Conservation (phyloP, 2,113 vertebrate genomes). For the Poicephalus gulielmi region DNA sequence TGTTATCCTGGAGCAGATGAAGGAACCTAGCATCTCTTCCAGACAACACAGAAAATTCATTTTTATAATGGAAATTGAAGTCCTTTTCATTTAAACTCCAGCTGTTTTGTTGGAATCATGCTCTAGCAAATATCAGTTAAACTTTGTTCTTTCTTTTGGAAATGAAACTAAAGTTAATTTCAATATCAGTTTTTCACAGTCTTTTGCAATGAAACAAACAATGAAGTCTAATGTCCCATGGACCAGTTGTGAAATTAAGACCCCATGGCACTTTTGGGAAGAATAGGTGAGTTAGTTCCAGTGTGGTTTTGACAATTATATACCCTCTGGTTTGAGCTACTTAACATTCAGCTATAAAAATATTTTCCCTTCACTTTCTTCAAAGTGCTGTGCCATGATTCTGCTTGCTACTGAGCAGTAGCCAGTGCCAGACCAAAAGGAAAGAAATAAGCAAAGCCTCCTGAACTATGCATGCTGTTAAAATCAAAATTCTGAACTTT, state of each 20-base stretch:
- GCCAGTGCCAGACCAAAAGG: not conserved
- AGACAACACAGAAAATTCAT: constrained; percentile 7
- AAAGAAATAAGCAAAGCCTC: not conserved
- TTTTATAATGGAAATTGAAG: not conserved
- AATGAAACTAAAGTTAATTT: not conserved
- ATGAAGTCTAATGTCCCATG: not conserved
- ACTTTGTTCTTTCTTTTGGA: constrained; percentile 10
- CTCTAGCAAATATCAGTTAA: constrained; percentile 15
- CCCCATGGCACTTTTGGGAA: constrained; percentile 27
- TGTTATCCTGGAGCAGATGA: not conserved
- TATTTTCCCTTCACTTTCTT: not conserved
- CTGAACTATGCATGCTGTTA: not conserved
- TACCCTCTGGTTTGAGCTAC: not conserved
- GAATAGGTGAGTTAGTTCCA: constrained; percentile 59
- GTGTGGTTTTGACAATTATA: constrained; percentile 3
- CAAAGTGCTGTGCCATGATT: not conserved
- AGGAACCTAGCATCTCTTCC: not conserved
- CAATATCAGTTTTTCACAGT: not conserved
- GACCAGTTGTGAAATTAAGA: constrained; percentile 15
- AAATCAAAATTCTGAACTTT: not conserved
- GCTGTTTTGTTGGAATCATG: constrained; percentile 39
- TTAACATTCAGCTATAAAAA: not conserved
- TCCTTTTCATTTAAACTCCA: constrained; percentile 36
- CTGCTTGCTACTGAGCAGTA: not conserved
- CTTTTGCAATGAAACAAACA: constrained; percentile 48